These are phyloP conservation scores for Hormiphora californensis DNA, from an alignment of 37 sponge, comb jelly and placozoan genomes.

Conservation along the genomic window DNA sequence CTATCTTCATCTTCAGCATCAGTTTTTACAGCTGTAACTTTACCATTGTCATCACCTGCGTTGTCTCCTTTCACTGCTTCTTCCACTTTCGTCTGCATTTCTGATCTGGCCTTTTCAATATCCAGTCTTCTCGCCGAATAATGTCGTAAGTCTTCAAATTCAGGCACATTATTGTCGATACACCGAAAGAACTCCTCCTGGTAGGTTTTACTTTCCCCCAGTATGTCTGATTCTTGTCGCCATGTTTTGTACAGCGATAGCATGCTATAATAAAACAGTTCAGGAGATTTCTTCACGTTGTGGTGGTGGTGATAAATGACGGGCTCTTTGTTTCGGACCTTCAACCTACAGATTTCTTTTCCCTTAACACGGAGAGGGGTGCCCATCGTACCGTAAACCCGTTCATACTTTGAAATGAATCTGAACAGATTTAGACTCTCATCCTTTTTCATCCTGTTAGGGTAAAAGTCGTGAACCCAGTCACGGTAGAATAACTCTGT, in stretches of 20 bases:
- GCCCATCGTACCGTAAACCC: neutral
- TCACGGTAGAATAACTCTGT: slow-evolving; percentile 18
- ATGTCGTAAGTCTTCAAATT: no score
- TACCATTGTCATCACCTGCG: neutral
- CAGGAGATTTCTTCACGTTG: neutral
- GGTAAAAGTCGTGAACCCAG: neutral
- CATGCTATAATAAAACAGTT: neutral
- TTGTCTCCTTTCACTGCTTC: neutral
- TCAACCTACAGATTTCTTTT: no score
- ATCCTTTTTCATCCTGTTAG: neutral
- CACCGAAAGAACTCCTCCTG: neutral
- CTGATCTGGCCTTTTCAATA: no score
- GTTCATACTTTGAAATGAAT: neutral
- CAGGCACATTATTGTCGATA: no score
- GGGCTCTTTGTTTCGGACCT: neutral
- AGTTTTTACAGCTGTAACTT: neutral
- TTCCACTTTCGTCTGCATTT: neutral
- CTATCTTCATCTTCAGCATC: neutral
- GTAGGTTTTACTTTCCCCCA: neutral
- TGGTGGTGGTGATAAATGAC: neutral
- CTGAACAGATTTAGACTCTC: neutral
- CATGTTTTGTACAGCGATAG: neutral
- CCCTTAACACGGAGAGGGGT: no score
- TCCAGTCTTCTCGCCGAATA: no score
- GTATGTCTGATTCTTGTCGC: neutral